Evolutionary conservation across 2,888 invertebrate genomes (phyloP).

Genomic region (Silvanus unidentatus): DNA sequence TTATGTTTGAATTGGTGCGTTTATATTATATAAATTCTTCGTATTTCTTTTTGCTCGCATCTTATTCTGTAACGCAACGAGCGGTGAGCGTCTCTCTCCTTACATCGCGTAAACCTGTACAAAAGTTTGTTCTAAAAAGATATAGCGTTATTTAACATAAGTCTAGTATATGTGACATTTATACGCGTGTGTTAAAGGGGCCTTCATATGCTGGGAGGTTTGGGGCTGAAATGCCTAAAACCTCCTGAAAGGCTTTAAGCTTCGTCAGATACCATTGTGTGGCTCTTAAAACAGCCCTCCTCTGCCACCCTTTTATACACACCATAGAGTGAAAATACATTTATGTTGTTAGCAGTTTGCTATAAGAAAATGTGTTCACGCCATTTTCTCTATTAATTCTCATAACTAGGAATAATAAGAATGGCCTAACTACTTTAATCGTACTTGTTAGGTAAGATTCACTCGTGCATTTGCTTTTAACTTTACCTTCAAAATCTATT

Average conservation of each 20-base stretch:
- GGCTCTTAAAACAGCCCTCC: constrained; percentile 16
- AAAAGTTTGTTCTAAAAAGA: constrained; percentile 5
- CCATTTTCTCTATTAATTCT: constrained; percentile 15
- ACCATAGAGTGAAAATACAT: constrained; percentile 12
- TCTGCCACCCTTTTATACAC: not conserved
- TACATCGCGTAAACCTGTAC: not conserved
- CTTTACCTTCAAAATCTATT: too few species aligned
- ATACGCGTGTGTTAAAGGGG: constrained; percentile 9
- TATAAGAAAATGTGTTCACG: constrained; percentile 20
- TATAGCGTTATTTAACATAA: constrained; percentile 10
- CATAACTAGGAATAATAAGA: not conserved
- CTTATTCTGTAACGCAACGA: too few species aligned
- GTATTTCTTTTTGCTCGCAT: not conserved
- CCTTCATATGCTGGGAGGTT: constrained; percentile 12
- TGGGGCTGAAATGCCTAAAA: constrained; percentile 19
- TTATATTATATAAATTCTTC: not conserved
- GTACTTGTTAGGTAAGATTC: too few species aligned
- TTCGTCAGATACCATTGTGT: constrained; percentile 20
- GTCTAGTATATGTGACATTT: constrained; percentile 11
- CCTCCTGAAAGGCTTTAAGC: constrained; percentile 21
- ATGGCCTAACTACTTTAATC: too few species aligned
- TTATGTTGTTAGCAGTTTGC: constrained; percentile 18
- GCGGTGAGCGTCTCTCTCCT: too few species aligned
- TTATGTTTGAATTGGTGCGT: constrained; percentile 2
- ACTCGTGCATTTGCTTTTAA: too few species aligned